These are phyloP conservation scores for Capreolus pygargus DNA, from an alignment of 2,113 vertebrate genomes.

Conservation along the genomic window DNA sequence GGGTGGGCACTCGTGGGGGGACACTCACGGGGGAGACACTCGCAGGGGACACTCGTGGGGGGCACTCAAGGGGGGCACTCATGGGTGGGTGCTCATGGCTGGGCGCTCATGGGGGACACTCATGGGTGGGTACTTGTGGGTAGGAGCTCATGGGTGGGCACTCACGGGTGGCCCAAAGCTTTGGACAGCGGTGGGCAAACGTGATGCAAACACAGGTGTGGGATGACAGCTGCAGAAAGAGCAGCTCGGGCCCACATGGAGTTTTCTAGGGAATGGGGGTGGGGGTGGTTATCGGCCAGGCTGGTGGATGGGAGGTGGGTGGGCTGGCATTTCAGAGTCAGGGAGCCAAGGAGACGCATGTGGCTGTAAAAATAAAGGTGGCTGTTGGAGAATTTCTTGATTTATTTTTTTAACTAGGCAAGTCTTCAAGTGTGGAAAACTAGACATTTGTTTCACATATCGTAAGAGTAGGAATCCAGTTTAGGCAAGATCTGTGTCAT, in stretches of 20 bases:
- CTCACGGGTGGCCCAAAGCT: fast-evolving
- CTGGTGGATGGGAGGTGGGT: neutral
- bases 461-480: neutral
- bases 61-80: neutral
- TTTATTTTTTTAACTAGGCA: neutral
- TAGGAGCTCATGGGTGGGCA: no score
- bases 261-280: neutral
- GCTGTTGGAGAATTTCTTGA: neutral
- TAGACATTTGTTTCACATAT: neutral
- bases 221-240: neutral
- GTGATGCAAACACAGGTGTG: neutral
- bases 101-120: neutral
- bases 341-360: neutral
- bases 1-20: fast-evolving
- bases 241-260: neutral
- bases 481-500: neutral
- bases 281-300: neutral
- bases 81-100: no score
- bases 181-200: neutral
- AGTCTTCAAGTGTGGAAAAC: neutral
- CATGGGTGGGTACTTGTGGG: neutral
- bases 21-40: fast-evolving
- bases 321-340: neutral
- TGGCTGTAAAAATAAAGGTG: neutral
- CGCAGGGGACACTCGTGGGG: neutral